Evolutionary conservation across 2,113 vertebrate species (phyloP).

Genomic region (Seriola quinqueradiata): DNA sequence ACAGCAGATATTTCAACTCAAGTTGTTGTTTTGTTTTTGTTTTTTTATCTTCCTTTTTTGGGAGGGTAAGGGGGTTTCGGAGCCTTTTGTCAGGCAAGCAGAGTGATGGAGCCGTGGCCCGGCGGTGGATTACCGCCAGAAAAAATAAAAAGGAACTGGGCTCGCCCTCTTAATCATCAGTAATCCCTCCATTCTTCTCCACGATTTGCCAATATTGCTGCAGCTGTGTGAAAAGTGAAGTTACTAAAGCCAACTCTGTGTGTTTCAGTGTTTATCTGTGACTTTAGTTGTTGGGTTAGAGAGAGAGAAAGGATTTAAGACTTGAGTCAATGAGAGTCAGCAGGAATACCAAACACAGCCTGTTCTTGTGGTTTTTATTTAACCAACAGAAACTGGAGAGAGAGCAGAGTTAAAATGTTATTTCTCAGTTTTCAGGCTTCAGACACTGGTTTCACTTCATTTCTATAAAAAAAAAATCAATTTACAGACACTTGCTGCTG

Average conservation of each 20-base stretch:
- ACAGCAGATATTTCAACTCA: constrained; percentile 40
- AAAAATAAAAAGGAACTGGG: background rate
- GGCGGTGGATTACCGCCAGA: constrained; percentile 23
- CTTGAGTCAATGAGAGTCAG: background rate
- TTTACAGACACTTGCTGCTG: no score
- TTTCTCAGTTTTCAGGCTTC: no score
- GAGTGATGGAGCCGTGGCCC: constrained; percentile 32
- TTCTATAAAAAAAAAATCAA: no score
- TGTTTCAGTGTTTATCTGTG: constrained; percentile 28
- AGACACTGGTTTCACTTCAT: no score
- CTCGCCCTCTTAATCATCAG: constrained; percentile 43
- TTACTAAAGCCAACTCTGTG: constrained; percentile 28
- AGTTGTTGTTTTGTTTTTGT: constrained; percentile 17
- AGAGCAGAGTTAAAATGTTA: background rate
- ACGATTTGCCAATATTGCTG: constrained; percentile 11
- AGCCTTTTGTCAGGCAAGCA: constrained; percentile 35
- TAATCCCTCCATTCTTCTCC: constrained; percentile 60
- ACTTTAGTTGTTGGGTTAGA: constrained; percentile 13
- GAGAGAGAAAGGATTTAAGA: constrained; percentile 21
- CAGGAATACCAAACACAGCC: background rate
- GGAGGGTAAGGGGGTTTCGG: constrained; percentile 2
- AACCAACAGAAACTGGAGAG: background rate
- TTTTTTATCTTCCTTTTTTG: no score
- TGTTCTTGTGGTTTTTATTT: background rate
- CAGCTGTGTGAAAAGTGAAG: constrained; percentile 30